These are phyloP conservation scores for Callipepla squamata DNA, from an alignment of 2,113 vertebrate species.

Conservation along the genomic window DNA sequence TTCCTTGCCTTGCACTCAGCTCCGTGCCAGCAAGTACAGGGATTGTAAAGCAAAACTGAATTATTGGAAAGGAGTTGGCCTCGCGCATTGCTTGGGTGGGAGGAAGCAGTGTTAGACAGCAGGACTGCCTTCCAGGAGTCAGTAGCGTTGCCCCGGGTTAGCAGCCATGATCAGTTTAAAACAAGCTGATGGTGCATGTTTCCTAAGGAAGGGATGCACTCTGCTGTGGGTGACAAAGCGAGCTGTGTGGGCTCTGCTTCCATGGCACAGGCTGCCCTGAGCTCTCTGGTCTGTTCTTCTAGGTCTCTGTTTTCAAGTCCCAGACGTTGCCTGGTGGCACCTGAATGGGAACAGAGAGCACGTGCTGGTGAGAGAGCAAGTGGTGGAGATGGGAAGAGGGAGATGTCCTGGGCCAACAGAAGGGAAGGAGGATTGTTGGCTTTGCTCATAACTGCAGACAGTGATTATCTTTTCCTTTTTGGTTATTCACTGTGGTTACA, in stretches of 20 bases:
- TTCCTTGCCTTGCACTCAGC: not conserved
- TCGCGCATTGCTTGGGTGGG: not conserved
- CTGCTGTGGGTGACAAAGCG: not conserved
- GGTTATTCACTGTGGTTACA: not conserved
- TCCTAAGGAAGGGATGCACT: accelerated
- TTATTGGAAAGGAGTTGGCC: not conserved
- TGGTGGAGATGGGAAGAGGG: not conserved
- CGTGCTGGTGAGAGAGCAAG: not conserved
- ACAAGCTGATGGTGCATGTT: not conserved
- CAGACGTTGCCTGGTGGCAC: not conserved
- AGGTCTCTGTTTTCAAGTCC: not conserved
- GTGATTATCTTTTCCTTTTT: conserved; percentile 11
- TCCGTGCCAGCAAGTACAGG: not conserved
- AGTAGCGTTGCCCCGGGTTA: not conserved
- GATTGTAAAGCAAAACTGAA: not conserved
- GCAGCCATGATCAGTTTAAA: not conserved
- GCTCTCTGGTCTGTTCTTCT: not conserved
- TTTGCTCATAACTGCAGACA: not conserved
- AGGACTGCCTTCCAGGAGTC: not conserved
- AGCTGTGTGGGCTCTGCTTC: accelerated
- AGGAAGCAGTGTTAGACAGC: not conserved
- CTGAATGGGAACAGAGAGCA: not conserved
- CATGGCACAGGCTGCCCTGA: not conserved
- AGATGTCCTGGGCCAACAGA: not conserved
- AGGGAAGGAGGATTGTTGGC: not conserved